Conservation (phyloP, 2,888 invertebrate genomes). For the Taphrorychus bicolor region DNA sequence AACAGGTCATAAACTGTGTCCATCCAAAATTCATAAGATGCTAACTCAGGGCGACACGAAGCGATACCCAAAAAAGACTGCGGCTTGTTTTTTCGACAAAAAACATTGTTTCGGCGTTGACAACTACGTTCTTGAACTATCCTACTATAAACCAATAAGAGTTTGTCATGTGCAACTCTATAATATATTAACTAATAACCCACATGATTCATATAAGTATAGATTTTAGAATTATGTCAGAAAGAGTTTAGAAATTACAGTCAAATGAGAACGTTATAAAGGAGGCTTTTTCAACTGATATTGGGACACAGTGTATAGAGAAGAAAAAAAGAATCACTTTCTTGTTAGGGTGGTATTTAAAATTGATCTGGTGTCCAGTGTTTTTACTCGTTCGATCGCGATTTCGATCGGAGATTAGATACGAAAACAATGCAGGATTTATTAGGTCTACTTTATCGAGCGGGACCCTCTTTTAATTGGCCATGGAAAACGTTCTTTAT, state of each 20-base stretch:
- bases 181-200: too few relatives aligned
- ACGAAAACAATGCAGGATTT: constrained; percentile 59
- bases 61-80: constrained; percentile 22
- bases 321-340: constrained; percentile 17
- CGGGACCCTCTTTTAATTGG: constrained; percentile 54
- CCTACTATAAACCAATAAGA: too few relatives aligned
- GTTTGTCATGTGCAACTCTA: too few relatives aligned
- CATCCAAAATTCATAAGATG: constrained; percentile 38
- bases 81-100: constrained; percentile 17
- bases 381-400: constrained; percentile 55
- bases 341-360: constrained; percentile 43
- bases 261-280: too few relatives aligned
- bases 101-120: constrained; percentile 23
- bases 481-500: constrained; percentile 22
- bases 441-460: constrained; percentile 58
- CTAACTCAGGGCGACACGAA: constrained; percentile 32
- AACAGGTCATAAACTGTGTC: constrained; percentile 33
- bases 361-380: constrained; percentile 56
- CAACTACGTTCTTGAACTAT: constrained; percentile 11
- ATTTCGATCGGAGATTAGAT: constrained; percentile 59
- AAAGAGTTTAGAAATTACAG: too few relatives aligned
- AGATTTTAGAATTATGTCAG: too few relatives aligned
- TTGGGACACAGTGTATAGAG: not conserved
- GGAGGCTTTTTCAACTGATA: too few relatives aligned
- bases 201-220: not conserved